A percentile compares a stretch with the other conserved stretches of the same genome.
phyloP scores from a whole-genome alignment of 2,888 invertebrate genomes.

The Pinctada fucata region DNA sequence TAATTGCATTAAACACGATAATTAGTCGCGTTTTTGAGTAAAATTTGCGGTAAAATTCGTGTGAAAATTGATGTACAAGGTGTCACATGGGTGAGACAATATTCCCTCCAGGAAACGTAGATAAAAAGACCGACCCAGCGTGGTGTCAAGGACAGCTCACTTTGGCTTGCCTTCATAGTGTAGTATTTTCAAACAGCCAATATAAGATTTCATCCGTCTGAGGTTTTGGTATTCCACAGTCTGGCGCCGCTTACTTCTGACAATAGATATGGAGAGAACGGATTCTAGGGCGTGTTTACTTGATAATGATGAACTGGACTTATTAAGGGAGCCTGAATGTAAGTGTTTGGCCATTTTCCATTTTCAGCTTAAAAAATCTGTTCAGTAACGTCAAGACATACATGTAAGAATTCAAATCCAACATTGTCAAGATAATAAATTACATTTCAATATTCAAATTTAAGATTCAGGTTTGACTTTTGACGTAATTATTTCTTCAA shows the following conservation, averaged over 20 bases:
- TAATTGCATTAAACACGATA: not conserved
- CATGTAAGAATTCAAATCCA: no score
- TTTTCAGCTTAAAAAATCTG: no score
- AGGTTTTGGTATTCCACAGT: no score
- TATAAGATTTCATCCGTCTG: no score
- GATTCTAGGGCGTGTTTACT: not conserved
- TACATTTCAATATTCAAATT: not conserved
- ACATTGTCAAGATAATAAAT: no score
- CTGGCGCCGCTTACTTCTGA: no score
- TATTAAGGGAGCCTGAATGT: not conserved
- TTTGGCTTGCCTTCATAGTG: not conserved
- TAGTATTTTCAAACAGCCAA: no score
- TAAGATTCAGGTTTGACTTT: not conserved
- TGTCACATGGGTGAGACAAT: not conserved
- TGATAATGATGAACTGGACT: not conserved
- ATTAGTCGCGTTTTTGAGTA: not conserved
- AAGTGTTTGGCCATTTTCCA: not conserved
- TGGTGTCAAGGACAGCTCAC: not conserved
- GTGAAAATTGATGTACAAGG: not conserved
- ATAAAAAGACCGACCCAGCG: not conserved
- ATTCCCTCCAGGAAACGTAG: not conserved
- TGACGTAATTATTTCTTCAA: no score
- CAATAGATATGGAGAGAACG: not conserved
- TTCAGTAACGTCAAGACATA: no score
- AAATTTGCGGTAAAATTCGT: not conserved